Evolutionary conservation across 2,113 vertebrate species (phyloP), one percentile per base, ranked within the genome.

Genomic region (Dipodomys ordii): DNA sequence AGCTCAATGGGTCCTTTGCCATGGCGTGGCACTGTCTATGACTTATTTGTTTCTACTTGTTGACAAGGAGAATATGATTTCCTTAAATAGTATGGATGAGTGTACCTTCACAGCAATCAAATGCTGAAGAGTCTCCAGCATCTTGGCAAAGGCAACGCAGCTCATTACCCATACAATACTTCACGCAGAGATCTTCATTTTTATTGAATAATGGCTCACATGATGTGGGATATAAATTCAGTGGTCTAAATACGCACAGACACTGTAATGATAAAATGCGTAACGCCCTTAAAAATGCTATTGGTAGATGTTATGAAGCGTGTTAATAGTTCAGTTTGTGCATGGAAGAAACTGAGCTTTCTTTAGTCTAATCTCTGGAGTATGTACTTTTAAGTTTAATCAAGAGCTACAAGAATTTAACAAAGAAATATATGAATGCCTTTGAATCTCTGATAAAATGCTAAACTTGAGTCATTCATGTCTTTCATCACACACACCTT

Each of bases 21-120:
- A 22, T 87, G 15, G 27, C 22, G 74, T 77, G 67, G 53, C 16
- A 64, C 22, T 72, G 67, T 67, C 49, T 30, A 78, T 1, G 1
- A 11, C 4, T 16, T 76, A 6, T 57, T 88, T 90, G 3, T 8
- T 77, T 85, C 46, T 69, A 30, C 81, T 30, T 80, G 74, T 83
- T 92, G 94, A 83, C 25, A 27, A 93, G 90, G 12, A 85, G 74
- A 84, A 62, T 10, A 80, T 35, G 39, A 46, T 79, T 87, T 83
- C 64, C 76, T 92, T 82, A 62, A 73, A 27, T 53, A 20, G 44
- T 73, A 83, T 76, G 71, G 39, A 49, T 81, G 88, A 79, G 39
- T 49, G 27, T 8, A 68, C 74, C 64, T 90, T 92, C 49, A 53
- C 68, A 91, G 57, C 12, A 39, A 39, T 72, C 53, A 85, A 57